These are phyloP conservation scores for Oryzias javanicus DNA, from an alignment of 2,113 vertebrate species.

Conservation along the genomic window DNA sequence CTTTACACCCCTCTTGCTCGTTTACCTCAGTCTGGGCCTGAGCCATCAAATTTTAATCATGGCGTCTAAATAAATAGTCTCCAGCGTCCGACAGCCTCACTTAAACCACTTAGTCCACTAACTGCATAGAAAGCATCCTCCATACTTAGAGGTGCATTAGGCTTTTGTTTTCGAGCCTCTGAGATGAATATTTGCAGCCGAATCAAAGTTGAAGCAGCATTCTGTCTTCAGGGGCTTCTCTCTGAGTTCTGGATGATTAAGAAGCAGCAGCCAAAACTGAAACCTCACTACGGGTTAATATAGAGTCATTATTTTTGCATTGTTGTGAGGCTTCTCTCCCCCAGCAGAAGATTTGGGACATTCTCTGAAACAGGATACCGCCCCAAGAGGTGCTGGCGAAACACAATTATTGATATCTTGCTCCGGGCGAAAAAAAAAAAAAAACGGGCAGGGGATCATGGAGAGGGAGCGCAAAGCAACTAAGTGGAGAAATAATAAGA, in stretches of 20 bases:
- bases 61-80: constrained; percentile 56
- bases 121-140: constrained; percentile 41
- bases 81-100: constrained; percentile 40
- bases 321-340: constrained; percentile 32
- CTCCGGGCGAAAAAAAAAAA: constrained; percentile 28
- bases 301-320: constrained; percentile 41
- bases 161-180: constrained; percentile 30
- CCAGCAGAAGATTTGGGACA: constrained; percentile 1
- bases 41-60: constrained; percentile 61
- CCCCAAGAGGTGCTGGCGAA: constrained; percentile 31
- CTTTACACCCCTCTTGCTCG: constrained; percentile 11
- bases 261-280: constrained; percentile 15
- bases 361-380: no score
- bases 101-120: constrained; percentile 56
- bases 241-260: constrained; percentile 24
- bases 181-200: constrained; percentile 25
- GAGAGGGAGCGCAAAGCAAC: constrained; percentile 49
- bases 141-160: constrained; percentile 40
- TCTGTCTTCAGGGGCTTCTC: background rate
- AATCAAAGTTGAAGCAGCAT: constrained; percentile 30
- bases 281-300: constrained; percentile 30
- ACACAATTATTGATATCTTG: constrained; percentile 67
- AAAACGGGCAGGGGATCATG: constrained; percentile 28
- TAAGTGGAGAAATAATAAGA: constrained; percentile 46
- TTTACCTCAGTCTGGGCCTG: constrained; percentile 31